phyloP scores from a whole-genome alignment of 2,797 vertebrate species.

The Spea hammondii region DNA sequence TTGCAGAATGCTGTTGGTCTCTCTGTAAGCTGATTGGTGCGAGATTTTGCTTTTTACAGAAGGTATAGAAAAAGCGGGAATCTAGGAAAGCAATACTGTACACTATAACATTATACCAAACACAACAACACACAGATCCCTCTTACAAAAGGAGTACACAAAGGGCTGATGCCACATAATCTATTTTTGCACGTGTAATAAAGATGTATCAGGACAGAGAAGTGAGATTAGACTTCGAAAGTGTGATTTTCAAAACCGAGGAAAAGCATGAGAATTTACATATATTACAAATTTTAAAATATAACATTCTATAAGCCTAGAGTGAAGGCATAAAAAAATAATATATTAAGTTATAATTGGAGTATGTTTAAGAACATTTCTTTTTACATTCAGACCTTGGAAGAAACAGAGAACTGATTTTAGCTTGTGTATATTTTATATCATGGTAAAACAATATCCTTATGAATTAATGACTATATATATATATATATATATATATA shows the following conservation, averaged over 20 bases:
- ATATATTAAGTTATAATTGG: conserved; percentile 85
- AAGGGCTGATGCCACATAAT: conserved; percentile 73
- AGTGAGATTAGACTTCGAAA: conserved; percentile 64
- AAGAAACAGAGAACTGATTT: conserved; percentile 73
- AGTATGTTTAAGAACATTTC: conserved; percentile 72
- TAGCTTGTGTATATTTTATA: conserved; percentile 84
- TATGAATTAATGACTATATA: conserved; percentile 86
- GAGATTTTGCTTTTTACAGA: conserved; percentile 73
- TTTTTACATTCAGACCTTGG: conserved; percentile 75
- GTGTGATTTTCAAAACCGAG: conserved; percentile 56
- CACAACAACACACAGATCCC: conserved; percentile 76
- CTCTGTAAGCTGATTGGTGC: conserved; percentile 6
- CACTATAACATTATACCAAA: conserved; percentile 73
- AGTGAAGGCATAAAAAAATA: conserved; percentile 70
- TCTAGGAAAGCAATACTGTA: conserved; percentile 81
- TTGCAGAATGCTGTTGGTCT: conserved; percentile 3
- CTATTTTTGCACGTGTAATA: conserved; percentile 75
- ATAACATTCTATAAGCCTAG: conserved; percentile 69
- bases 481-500: conserved; percentile 50
- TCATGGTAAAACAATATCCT: conserved; percentile 77
- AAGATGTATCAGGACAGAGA: conserved; percentile 69
- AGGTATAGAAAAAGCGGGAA: conserved; percentile 76
- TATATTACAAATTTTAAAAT: conserved; percentile 44
- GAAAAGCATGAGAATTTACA: conserved; percentile 74
- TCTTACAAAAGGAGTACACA: conserved; percentile 71